These are phyloP conservation scores for Eristalinus sepulchralis DNA, from an alignment of 2,888 invertebrate species.

Conservation along the genomic window DNA sequence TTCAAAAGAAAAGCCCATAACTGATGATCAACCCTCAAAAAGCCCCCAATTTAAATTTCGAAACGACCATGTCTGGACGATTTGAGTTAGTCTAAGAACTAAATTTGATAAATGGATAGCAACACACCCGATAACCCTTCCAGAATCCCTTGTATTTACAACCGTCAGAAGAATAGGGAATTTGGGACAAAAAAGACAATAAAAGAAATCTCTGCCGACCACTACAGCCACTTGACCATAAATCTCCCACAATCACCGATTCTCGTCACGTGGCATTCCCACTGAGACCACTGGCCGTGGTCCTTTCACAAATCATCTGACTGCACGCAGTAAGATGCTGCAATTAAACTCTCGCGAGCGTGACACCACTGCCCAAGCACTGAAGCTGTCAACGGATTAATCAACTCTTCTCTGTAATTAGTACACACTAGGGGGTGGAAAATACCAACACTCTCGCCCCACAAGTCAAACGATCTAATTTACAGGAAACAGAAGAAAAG, in stretches of 20 bases:
- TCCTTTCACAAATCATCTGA: not conserved
- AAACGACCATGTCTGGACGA: too few relatives aligned
- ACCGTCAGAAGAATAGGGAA: too few relatives aligned
- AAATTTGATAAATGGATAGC: too few relatives aligned
- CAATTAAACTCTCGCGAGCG: not conserved
- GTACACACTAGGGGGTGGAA: not conserved
- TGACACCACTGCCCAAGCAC: slow-evolving; percentile 13
- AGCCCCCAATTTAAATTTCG: too few relatives aligned
- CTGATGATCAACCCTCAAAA: too few relatives aligned
- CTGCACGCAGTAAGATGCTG: not conserved
- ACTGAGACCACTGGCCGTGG: not conserved
- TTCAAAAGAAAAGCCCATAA: too few relatives aligned
- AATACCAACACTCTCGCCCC: not conserved
- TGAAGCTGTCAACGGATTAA: slow-evolving; percentile 45
- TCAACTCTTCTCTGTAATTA: slow-evolving; percentile 18
- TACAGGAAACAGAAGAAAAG: not conserved
- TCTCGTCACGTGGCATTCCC: slow-evolving; percentile 2
- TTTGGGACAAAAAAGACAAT: not conserved
- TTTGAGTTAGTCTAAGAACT: too few relatives aligned
- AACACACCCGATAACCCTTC: too few relatives aligned
- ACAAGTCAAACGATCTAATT: not conserved
- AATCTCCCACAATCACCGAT: not conserved
- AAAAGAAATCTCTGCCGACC: not conserved
- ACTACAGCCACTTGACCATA: not conserved
- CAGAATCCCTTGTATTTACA: too few relatives aligned